phyloP scores from a whole-genome alignment of 2,113 vertebrate species.

The Anguilla rostrata region DNA sequence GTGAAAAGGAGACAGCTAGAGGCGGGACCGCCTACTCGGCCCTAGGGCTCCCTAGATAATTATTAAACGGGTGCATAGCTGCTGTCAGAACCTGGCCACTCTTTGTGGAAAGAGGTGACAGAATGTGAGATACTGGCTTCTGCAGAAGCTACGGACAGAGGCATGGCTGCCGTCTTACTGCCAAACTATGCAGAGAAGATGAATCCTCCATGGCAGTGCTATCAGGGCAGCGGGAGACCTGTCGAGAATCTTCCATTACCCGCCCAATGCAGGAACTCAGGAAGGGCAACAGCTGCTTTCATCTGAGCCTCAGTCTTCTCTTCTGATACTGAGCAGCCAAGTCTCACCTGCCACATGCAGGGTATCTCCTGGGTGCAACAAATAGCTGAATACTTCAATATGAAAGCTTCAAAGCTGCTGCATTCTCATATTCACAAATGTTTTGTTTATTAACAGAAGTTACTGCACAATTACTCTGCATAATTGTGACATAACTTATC shows the following conservation, averaged over 20 bases:
- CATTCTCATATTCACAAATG: background rate
- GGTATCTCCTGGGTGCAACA: background rate
- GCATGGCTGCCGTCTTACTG: background rate
- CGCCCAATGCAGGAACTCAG: background rate
- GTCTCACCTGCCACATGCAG: background rate
- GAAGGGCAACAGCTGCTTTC: background rate
- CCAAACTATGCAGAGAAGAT: background rate
- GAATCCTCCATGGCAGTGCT: background rate
- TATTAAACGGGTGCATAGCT: conserved; percentile 35
- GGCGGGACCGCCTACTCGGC: background rate
- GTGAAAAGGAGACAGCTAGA: background rate
- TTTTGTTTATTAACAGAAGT: background rate
- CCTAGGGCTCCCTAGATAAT: background rate
- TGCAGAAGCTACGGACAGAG: background rate
- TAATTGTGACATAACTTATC: background rate
- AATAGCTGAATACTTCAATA: background rate
- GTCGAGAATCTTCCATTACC: background rate
- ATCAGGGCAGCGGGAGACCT: background rate
- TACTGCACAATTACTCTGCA: background rate
- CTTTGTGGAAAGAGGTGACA: background rate
- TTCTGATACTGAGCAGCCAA: background rate
- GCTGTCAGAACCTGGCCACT: background rate
- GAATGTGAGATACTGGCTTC: background rate
- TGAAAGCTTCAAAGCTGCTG: background rate
- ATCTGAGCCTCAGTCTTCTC: background rate